These are phyloP conservation scores for Malacosoma neustria DNA, from an alignment of 2,888 invertebrate genomes.

Conservation along the genomic window DNA sequence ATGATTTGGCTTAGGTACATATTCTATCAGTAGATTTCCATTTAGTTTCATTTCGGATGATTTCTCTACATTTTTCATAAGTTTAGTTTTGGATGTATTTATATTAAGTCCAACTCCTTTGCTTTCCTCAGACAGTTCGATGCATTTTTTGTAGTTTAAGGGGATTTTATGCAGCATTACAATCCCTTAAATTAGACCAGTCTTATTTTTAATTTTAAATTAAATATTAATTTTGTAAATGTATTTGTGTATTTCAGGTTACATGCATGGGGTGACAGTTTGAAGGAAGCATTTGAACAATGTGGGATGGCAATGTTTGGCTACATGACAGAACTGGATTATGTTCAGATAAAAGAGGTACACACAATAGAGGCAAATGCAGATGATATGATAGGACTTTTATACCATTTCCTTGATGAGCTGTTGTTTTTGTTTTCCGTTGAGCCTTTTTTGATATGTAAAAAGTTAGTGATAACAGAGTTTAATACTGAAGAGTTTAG, in stretches of 20 bases:
- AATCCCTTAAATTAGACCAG: too few species aligned
- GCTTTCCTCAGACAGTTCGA: too few species aligned
- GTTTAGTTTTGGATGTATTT: too few species aligned
- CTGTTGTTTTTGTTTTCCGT: constrained; percentile 93
- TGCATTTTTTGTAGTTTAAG: too few species aligned
- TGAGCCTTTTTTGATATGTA: constrained; percentile 91
- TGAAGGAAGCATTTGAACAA: constrained; percentile 95
- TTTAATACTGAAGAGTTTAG: constrained; percentile 88
- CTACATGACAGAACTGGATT: constrained; percentile 95
- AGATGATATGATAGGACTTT: constrained; percentile 89
- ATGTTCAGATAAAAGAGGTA: constrained; percentile 86
- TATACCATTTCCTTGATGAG: constrained; percentile 96
- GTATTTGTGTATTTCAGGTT: constrained; percentile 71
- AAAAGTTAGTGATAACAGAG: constrained; percentile 90
- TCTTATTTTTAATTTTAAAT: too few species aligned
- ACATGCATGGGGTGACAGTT: constrained; percentile 92
- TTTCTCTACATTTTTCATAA: too few species aligned
- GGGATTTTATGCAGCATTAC: too few species aligned
- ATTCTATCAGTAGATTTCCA: too few species aligned
- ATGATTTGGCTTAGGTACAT: too few species aligned
- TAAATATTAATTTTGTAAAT: too few species aligned
- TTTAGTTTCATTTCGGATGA: too few species aligned
- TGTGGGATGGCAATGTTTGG: constrained; percentile 97
- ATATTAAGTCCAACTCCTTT: too few species aligned
- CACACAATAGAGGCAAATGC: constrained; percentile 91